Conservation (phyloP, 2,797 vertebrate genomes). For the Pangasius krempfi region DNA sequence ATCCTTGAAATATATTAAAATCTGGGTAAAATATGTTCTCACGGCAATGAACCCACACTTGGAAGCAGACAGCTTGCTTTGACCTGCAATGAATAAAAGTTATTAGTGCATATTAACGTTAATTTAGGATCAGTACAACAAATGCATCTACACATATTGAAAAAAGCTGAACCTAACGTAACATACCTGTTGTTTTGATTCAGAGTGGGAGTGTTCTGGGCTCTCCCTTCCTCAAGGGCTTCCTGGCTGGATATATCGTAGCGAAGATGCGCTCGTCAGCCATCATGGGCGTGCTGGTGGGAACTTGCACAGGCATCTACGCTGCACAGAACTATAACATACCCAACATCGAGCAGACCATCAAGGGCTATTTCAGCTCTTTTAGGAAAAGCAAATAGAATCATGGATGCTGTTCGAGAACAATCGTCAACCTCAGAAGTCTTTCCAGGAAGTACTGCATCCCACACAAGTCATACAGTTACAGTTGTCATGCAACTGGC, state of each 20-base stretch:
- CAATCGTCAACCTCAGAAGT: neutral
- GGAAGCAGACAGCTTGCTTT: neutral
- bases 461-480: neutral
- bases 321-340: constrained; percentile 86
- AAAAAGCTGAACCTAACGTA: neutral
- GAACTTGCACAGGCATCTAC: constrained; percentile 88
- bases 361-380: constrained; percentile 81
- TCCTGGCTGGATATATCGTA: constrained; percentile 89
- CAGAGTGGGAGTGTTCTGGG: constrained; percentile 86
- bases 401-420: neutral
- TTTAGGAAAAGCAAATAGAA: constrained; percentile 77
- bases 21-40: neutral
- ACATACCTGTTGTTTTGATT: constrained; percentile 32
- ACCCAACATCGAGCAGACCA: constrained; percentile 87
- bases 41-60: neutral
- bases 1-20: neutral
- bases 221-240: constrained; percentile 93
- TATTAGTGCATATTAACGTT: neutral
- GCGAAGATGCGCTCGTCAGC: constrained; percentile 92
- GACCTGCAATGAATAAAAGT: neutral
- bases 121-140: neutral
- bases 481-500: neutral
- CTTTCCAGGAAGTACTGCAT: neutral
- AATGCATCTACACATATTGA: too few species aligned
- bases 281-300: constrained; percentile 86